Conservation (phyloP, 2,113 vertebrate genomes). For the Sceloporus tristichus region DNA sequence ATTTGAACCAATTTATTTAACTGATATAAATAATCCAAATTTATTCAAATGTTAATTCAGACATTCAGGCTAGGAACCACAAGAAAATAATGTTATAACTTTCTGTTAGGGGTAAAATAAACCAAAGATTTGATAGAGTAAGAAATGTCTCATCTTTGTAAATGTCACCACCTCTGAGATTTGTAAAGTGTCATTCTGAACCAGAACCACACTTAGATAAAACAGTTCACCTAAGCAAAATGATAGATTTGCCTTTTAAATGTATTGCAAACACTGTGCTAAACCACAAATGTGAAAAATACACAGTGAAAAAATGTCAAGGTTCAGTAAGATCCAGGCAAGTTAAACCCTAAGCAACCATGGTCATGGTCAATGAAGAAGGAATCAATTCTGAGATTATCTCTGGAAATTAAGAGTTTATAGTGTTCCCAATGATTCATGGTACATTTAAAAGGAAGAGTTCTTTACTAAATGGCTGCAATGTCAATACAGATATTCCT, state of each 20-base stretch:
- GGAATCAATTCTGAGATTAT: not conserved
- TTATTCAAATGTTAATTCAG: not conserved
- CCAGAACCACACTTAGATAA: too few relatives aligned
- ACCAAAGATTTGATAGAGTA: not conserved
- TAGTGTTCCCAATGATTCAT: not conserved
- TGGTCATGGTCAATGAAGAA: not conserved
- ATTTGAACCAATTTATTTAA: not conserved
- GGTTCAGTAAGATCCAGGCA: not conserved
- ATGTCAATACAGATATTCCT: not conserved
- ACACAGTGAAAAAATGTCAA: not conserved
- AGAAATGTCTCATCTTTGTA: not conserved
- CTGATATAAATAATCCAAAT: not conserved
- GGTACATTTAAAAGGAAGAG: not conserved
- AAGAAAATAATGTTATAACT: not conserved
- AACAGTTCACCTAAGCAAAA: not conserved
- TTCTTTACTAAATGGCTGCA: not conserved
- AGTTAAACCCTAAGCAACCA: not conserved
- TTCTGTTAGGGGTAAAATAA: not conserved
- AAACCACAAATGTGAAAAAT: not conserved
- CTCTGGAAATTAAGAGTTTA: conserved; percentile 1
- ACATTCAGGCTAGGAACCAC: not conserved
- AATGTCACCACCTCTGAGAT: not conserved
- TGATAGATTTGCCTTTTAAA: not conserved
- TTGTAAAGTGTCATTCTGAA: not conserved
- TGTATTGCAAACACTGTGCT: not conserved